These are phyloP conservation scores for Chondrilla cf. caribensis DNA, from an alignment of 37 sponge, comb jelly and placozoan species.

Conservation along the genomic window DNA sequence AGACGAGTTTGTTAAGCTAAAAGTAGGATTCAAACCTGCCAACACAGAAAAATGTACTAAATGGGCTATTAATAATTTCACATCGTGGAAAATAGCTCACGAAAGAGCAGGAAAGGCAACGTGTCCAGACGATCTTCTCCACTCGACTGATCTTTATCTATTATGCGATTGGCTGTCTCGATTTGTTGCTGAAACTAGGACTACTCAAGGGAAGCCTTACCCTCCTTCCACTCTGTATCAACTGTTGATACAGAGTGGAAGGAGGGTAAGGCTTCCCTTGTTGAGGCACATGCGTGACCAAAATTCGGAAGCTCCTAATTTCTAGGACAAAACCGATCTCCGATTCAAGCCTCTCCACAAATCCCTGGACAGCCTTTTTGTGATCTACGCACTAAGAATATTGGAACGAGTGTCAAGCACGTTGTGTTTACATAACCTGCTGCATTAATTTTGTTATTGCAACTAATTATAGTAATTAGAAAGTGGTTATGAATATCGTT, in stretches of 20 bases:
- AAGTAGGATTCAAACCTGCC: background rate
- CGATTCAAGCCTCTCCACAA: background rate
- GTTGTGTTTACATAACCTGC: too few relatives aligned
- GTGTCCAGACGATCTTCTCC: conserved; percentile 16
- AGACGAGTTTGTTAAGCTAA: background rate
- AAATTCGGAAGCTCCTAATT: background rate
- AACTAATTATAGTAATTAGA: too few relatives aligned
- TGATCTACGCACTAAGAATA: background rate
- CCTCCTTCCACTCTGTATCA: background rate
- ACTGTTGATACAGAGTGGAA: too few relatives aligned
- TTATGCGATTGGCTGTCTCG: background rate
- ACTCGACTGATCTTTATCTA: background rate
- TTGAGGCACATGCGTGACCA: background rate
- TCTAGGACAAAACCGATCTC: background rate
- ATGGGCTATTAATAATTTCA: conserved; percentile 3
- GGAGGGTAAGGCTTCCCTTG: too few relatives aligned
- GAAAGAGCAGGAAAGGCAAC: background rate
- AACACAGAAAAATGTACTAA: conserved; percentile 10
- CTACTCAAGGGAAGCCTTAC: background rate
- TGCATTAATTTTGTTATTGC: too few relatives aligned
- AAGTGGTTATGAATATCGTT: too few relatives aligned
- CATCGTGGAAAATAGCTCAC: background rate
- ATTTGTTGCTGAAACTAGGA: conserved; percentile 12
- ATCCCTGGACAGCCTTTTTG: background rate
- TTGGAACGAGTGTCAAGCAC: background rate